Conservation (phyloP, 2,797 vertebrate species). For the Erethizon dorsatum region DNA sequence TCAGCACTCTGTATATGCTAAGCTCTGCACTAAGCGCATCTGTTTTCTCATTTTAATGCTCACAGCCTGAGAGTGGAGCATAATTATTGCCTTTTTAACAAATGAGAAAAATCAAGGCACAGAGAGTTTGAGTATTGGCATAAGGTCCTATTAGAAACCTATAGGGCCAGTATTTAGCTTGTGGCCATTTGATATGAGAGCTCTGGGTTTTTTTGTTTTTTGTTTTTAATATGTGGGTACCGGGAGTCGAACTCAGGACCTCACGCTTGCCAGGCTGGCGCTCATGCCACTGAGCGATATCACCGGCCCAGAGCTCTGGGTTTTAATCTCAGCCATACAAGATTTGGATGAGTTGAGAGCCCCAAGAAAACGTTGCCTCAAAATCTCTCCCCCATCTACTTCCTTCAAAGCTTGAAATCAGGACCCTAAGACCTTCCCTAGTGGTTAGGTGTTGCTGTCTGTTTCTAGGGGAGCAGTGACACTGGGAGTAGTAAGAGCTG, state of each 20-base stretch:
- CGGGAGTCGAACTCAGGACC: no score
- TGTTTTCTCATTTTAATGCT: conserved; percentile 12
- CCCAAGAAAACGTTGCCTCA: neutral
- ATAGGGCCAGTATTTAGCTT: neutral
- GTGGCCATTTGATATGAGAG: neutral
- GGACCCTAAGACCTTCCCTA: neutral
- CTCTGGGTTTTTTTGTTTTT: neutral
- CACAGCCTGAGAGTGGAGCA: neutral
- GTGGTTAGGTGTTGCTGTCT: neutral
- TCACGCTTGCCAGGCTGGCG: no score
- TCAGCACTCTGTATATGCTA: neutral
- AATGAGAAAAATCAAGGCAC: neutral
- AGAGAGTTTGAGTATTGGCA: neutral
- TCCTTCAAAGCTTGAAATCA: neutral
- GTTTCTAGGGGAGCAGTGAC: neutral
- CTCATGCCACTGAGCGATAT: no score
- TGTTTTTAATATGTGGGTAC: no score
- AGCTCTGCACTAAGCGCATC: neutral
- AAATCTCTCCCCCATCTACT: neutral
- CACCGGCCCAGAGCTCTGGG: neutral
- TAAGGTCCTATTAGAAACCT: conserved; percentile 1
- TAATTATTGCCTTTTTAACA: conserved; percentile 2
- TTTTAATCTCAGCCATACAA: conserved; percentile 6
- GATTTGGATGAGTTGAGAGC: neutral
- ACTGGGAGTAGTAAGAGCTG: neutral